These are phyloP conservation scores for Apoda limacodes DNA, from an alignment of 2,888 invertebrate genomes.

Conservation along the genomic window DNA sequence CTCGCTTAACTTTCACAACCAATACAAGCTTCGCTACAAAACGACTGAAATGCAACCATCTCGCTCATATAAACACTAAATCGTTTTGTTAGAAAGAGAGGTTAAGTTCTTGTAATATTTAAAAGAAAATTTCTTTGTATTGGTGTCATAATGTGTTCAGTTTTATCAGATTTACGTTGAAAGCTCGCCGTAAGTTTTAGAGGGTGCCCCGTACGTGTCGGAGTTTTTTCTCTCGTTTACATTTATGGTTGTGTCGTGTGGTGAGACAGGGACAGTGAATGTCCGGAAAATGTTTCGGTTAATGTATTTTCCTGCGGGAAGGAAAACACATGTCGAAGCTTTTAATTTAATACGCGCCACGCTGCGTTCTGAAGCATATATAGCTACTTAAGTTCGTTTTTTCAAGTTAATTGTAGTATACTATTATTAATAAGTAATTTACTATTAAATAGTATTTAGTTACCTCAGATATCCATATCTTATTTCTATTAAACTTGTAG, in stretches of 20 bases:
- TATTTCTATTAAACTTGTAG: no score
- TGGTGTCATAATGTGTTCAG: conserved; percentile 60
- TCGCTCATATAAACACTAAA: conserved; percentile 25
- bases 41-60: conserved; percentile 25
- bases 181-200: conserved; percentile 61
- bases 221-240: conserved; percentile 29
- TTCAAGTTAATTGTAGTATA: no score
- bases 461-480: no score
- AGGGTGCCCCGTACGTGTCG: conserved; percentile 51
- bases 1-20: conserved; percentile 50
- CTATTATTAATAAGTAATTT: no score
- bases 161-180: conserved; percentile 68
- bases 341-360: conserved; percentile 68
- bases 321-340: conserved; percentile 68
- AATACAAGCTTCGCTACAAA: conserved; percentile 34
- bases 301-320: conserved; percentile 70
- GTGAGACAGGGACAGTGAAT: conserved; percentile 34
- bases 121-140: conserved; percentile 62
- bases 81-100: conserved; percentile 25
- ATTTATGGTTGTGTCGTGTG: conserved; percentile 1
- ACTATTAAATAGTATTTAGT: no score
- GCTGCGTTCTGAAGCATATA: no score
- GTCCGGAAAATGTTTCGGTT: conserved; percentile 59
- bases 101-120: conserved; percentile 27
- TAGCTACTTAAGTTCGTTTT: no score